phyloP scores from a whole-genome alignment of 2,113 vertebrate species.

The Percopsis transmontana region DNA sequence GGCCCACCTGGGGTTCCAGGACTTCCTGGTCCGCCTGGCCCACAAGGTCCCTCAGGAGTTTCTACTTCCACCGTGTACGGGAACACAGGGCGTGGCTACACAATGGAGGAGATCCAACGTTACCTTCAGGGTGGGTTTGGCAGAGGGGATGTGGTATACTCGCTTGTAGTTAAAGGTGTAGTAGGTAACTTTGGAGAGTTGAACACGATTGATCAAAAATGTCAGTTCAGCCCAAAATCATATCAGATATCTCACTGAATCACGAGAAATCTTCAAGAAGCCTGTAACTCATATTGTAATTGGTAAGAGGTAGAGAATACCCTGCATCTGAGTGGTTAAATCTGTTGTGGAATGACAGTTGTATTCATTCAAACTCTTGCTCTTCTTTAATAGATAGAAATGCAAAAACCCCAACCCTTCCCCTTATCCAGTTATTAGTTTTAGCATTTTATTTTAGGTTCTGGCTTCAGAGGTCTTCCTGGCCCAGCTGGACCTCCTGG shows the following conservation, averaged over 20 bases:
- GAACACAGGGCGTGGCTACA: slow-evolving; percentile 65
- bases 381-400: too few species aligned
- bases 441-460: slow-evolving; percentile 49
- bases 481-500: slow-evolving; percentile 88
- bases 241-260: too few species aligned
- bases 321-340: too few species aligned
- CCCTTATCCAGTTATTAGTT: background rate
- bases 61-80: slow-evolving; percentile 55
- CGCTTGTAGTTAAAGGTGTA: too few species aligned
- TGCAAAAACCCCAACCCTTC: too few species aligned
- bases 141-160: background rate
- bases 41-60: slow-evolving; percentile 74
- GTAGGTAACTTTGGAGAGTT: too few species aligned
- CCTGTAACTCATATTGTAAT: too few species aligned
- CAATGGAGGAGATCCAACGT: slow-evolving; percentile 82
- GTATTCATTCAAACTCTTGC: too few species aligned
- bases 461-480: slow-evolving; percentile 70
- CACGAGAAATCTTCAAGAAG: too few species aligned
- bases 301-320: too few species aligned
- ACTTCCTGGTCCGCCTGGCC: slow-evolving; percentile 63
- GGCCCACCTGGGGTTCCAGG: slow-evolving; percentile 76
- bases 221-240: too few species aligned
- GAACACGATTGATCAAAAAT: too few species aligned
- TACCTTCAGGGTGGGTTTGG: slow-evolving; percentile 87
- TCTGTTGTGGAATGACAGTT: background rate